phyloP scores from a whole-genome alignment of 2,797 vertebrate genomes.

The Gorsachius magnificus region DNA sequence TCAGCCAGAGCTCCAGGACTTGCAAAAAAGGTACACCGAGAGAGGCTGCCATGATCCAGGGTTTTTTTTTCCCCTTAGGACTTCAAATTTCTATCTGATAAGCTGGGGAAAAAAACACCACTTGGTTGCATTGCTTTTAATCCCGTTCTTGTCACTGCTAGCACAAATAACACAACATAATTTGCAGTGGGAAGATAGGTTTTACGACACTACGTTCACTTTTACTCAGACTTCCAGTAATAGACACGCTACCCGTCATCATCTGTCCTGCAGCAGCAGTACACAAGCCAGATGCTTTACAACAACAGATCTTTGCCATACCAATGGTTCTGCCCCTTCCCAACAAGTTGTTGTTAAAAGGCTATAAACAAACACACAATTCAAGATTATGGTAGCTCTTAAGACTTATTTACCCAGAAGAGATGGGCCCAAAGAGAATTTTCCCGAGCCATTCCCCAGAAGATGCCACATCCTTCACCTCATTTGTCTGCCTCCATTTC shows the following conservation, averaged over 20 bases:
- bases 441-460: not conserved
- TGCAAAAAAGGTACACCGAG: not conserved
- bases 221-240: not conserved
- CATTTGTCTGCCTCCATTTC: not conserved
- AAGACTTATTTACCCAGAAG: not conserved
- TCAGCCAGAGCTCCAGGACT: not conserved
- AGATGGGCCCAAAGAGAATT: not conserved
- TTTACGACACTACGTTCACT: not conserved
- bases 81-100: not conserved
- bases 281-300: not conserved
- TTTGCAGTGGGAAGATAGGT: not conserved
- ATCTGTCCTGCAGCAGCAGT: not conserved
- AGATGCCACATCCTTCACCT: not conserved
- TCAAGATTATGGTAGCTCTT: not conserved
- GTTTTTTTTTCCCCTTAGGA: not conserved
- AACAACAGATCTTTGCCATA: not conserved
- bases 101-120: not conserved
- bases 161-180: not conserved
- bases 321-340: not conserved
- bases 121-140: not conserved
- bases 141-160: not conserved
- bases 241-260: not conserved
- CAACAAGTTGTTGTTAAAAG: not conserved
- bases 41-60: rapidly evolving
- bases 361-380: not conserved